A percentile compares a stretch with the other conserved stretches of the same genome.
These are phyloP conservation scores for Campylomormyrus tamandua DNA, from an alignment of 2,113 vertebrate species.

Conservation along the genomic window DNA sequence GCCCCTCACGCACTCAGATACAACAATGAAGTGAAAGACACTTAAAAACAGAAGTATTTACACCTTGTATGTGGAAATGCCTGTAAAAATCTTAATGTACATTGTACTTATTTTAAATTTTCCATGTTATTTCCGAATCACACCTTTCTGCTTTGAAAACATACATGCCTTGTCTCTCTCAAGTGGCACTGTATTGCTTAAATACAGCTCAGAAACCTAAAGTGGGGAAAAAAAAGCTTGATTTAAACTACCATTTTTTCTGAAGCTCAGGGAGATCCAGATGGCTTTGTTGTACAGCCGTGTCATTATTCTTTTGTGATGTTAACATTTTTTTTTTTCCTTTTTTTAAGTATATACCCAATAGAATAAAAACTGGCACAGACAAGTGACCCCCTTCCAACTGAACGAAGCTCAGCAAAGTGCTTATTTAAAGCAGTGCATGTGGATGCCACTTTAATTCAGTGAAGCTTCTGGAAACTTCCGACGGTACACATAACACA, in stretches of 20 bases:
- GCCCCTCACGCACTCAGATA: conserved; percentile 4
- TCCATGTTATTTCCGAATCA: conserved; percentile 42
- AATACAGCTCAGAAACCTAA: conserved; percentile 58
- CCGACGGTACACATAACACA: conserved; percentile 15
- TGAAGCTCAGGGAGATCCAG: conserved; percentile 37
- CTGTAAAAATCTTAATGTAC: conserved; percentile 43
- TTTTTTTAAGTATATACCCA: conserved; percentile 45
- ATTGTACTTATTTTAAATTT: conserved; percentile 31
- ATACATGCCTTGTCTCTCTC: conserved; percentile 42
- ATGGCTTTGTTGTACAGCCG: conserved; percentile 29
- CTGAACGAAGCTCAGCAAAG: conserved; percentile 35
- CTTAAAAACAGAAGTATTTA: conserved; percentile 36
- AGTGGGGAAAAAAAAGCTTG: conserved; percentile 50
- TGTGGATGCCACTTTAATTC: conserved; percentile 35
- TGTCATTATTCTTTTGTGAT: conserved; percentile 40
- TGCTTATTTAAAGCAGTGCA: conserved; percentile 43
- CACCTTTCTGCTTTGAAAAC: conserved; percentile 47
- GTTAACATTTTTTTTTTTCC: conserved; percentile 42
- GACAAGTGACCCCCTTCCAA: conserved; percentile 47
- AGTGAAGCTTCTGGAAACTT: conserved; percentile 32
- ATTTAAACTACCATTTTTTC: conserved; percentile 47
- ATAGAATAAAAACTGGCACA: conserved; percentile 51
- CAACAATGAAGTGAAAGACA: conserved; percentile 21
- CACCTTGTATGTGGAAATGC: conserved; percentile 31
- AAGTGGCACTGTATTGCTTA: conserved; percentile 55